phyloP scores from a whole-genome alignment of 1,140 invertebrate genomes.

The Drosophila rufa region DNA sequence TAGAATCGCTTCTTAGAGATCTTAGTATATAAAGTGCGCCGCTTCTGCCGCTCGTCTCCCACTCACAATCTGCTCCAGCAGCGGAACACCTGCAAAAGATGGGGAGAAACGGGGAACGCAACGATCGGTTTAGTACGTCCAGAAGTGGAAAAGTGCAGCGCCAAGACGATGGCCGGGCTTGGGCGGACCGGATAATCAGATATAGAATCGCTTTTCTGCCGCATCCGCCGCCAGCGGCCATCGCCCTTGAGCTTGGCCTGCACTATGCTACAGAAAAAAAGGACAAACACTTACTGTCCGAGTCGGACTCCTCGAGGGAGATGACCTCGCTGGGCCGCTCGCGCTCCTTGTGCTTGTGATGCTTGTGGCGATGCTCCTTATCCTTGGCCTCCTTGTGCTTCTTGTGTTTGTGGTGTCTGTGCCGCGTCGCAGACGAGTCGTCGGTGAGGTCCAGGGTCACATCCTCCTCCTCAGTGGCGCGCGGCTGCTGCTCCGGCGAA shows the following conservation, averaged over 20 bases:
- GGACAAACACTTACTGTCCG: conserved; percentile 65
- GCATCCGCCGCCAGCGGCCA: conserved; percentile 37
- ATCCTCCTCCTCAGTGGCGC: conserved; percentile 54
- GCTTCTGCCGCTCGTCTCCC: conserved; percentile 13
- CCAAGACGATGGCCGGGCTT: conserved; percentile 46
- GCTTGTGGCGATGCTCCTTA: conserved; percentile 72
- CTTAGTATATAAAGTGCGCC: conserved; percentile 7
- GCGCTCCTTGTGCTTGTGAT: conserved; percentile 71
- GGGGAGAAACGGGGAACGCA: conserved; percentile 43
- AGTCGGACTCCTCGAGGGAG: conserved; percentile 78
- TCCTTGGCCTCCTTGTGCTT: conserved; percentile 40
- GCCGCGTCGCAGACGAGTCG: conserved; percentile 52
- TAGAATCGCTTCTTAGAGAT: conserved; percentile 16
- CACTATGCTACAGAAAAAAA: conserved; percentile 24
- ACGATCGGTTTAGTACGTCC: conserved; percentile 53
- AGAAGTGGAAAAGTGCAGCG: conserved; percentile 42
- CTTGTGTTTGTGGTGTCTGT: conserved; percentile 73
- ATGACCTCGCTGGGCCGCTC: conserved; percentile 68
- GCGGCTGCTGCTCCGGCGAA: conserved; percentile 51
- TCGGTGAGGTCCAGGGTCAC: conserved; percentile 62
- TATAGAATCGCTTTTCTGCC: conserved; percentile 59
- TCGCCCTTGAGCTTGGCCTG: conserved; percentile 56
- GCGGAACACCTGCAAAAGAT: conserved; percentile 47
- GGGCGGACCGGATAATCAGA: conserved; percentile 31
- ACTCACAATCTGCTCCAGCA: conserved; percentile 58